Base-by-base conservation (phyloP, 2,888 invertebrate genomes). In the Mechanitis messenoides region DNA sequence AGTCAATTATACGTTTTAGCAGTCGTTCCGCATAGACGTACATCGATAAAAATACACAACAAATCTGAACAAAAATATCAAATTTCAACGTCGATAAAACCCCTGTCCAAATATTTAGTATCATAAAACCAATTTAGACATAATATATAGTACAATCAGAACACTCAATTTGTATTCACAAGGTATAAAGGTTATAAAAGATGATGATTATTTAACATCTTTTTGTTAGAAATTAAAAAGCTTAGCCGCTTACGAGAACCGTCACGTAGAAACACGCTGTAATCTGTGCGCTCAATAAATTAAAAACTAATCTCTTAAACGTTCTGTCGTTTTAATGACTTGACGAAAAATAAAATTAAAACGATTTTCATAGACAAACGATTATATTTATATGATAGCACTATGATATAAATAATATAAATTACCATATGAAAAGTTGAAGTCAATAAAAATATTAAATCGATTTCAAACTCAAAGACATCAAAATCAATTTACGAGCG, bases 81-180 rank as follows among this genome's bases (percentile, higher is more conserved):
- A 74, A 84, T 90, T 89, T 87, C 89, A 72, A 69, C 69, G 73
- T 78, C 81, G 79, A 86, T 87, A 85, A 86, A 85, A 87, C 78
- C 84, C 83, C 76, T 85, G 88, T 90, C 88, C 84, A 89, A 90
- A 89, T 87, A 89, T 90, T 89, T 89, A 76, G 83, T 83, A 84
- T 82, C 85, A 88, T 86, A 87, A 89, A 88, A 85, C 81, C 83
- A 75, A 89, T 88, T 85, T 82, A 79, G 79, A 80, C 79, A 78
- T 85, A 88, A 88, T 83, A 87, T 88, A 87, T 87, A 85, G 87
- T 82, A 78, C 78, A 88, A 87, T 89, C 87, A 79, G 79, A 80
- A 72, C 75, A 72, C 71, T 75, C 67, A 80, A 85, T 90, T 85
- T 83, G 85, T 89, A 89, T 89, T 86, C 89, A 79, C 72, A 74